phyloP scores from a whole-genome alignment of 1,140 invertebrate species.

The Saccostrea echinata region DNA sequence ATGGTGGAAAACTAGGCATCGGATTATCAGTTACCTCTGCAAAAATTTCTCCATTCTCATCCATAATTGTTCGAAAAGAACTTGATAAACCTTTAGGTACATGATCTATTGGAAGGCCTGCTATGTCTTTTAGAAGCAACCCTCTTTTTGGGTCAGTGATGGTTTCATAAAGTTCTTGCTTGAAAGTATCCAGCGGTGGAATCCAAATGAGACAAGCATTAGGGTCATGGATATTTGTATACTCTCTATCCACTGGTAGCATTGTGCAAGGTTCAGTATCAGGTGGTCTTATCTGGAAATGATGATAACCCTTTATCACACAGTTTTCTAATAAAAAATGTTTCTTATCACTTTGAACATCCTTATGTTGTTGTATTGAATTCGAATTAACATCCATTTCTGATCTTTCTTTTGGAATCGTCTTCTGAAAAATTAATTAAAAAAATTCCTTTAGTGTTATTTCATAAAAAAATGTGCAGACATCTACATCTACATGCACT shows the following conservation, averaged over 20 bases:
- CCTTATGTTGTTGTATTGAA: neutral
- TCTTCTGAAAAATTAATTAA: neutral
- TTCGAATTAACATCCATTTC: neutral
- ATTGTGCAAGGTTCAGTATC: neutral
- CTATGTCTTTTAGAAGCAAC: constrained; percentile 44
- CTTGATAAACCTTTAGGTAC: constrained; percentile 49
- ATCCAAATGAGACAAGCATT: constrained; percentile 51
- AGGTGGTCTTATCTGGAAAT: constrained; percentile 48
- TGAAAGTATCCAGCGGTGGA: constrained; percentile 12
- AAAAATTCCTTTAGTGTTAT: neutral
- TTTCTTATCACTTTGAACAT: neutral
- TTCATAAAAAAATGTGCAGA: neutral
- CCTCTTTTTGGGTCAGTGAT: constrained; percentile 41
- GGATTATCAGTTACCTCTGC: constrained; percentile 44
- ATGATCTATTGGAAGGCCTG: constrained; percentile 49
- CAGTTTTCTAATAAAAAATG: constrained; percentile 31
- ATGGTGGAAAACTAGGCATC: constrained; percentile 50
- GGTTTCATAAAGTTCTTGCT: neutral
- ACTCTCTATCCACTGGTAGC: constrained; percentile 46
- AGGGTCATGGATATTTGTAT: constrained; percentile 52
- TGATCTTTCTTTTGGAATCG: neutral
- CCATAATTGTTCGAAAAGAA: constrained; percentile 51
- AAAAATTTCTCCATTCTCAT: constrained; percentile 36
- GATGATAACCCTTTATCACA: constrained; percentile 52
- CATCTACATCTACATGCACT: too few relatives aligned